phyloP scores from a whole-genome alignment of 2,888 invertebrate species.

The Octodonta nipae region DNA sequence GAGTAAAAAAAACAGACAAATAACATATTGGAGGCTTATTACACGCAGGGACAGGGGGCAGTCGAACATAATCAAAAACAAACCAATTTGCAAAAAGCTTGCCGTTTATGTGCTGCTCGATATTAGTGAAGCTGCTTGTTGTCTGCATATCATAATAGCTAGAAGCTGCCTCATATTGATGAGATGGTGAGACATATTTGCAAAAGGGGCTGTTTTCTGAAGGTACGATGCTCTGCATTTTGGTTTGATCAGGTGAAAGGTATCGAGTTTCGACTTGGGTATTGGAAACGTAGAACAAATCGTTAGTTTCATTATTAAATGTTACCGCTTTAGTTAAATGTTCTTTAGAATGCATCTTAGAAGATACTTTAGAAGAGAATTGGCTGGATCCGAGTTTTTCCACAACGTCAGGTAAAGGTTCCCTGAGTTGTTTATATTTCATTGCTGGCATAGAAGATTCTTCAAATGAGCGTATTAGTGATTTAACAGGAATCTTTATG shows the following conservation, averaged over 20 bases:
- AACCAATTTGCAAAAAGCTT: constrained; percentile 13
- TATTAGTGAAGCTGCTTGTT: constrained; percentile 6
- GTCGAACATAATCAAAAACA: background rate
- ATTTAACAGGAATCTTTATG: constrained; percentile 35
- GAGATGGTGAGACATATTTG: constrained; percentile 23
- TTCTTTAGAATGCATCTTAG: too few relatives aligned
- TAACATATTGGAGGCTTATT: too few relatives aligned
- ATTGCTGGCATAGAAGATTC: constrained; percentile 44
- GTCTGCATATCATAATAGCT: constrained; percentile 7
- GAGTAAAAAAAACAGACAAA: too few relatives aligned
- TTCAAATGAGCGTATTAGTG: constrained; percentile 48
- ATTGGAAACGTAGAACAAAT: constrained; percentile 32
- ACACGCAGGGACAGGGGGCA: too few relatives aligned
- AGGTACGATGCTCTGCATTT: constrained; percentile 16
- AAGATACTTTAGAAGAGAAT: constrained; percentile 4
- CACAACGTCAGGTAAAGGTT: constrained; percentile 27
- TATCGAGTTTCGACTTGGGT: constrained; percentile 28
- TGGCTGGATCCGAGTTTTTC: constrained; percentile 20
- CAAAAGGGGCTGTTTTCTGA: constrained; percentile 33
- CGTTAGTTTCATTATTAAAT: constrained; percentile 29
- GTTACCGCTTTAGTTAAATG: constrained; percentile 8
- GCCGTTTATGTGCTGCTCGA: constrained; percentile 10
- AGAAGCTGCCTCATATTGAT: constrained; percentile 11
- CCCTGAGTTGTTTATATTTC: constrained; percentile 40
- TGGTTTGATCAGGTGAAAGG: constrained; percentile 22